These are phyloP conservation scores for Limnephilus rhombicus DNA, from an alignment of 2,888 invertebrate genomes.

Conservation along the genomic window DNA sequence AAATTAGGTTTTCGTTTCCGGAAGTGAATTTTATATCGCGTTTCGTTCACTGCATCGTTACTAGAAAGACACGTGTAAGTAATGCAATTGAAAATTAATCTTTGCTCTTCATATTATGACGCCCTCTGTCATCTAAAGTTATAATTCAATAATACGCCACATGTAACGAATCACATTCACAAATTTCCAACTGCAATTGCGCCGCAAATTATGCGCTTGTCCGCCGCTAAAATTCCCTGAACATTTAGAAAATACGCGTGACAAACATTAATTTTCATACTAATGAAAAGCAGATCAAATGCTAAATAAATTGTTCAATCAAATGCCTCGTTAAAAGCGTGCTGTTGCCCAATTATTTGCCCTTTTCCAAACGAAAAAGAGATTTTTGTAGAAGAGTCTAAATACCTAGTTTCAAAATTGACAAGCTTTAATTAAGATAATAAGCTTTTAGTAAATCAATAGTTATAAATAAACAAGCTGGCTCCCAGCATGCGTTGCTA, in stretches of 20 bases:
- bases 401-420: no score
- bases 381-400: no score
- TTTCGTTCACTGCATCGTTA: not conserved
- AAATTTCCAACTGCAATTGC: not conserved
- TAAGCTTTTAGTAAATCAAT: no score
- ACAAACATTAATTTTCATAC: not conserved
- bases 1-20: not conserved
- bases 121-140: not conserved
- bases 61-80: not conserved
- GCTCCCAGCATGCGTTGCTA: no score
- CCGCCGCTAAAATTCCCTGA: not conserved
- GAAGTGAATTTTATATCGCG: not conserved
- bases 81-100: not conserved
- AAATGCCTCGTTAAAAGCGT: not conserved
- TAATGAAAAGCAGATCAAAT: not conserved
- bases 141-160: not conserved
- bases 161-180: not conserved
- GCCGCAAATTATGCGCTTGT: not conserved
- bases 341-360: not conserved
- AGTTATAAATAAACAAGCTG: no score
- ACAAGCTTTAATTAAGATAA: no score
- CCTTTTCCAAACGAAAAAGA: not conserved
- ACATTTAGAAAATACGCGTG: not conserved
- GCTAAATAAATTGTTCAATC: not conserved
- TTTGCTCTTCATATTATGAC: not conserved